Evolutionary conservation across 2,797 vertebrate species (phyloP).

Genomic region (Craterocephalus amniculus): DNA sequence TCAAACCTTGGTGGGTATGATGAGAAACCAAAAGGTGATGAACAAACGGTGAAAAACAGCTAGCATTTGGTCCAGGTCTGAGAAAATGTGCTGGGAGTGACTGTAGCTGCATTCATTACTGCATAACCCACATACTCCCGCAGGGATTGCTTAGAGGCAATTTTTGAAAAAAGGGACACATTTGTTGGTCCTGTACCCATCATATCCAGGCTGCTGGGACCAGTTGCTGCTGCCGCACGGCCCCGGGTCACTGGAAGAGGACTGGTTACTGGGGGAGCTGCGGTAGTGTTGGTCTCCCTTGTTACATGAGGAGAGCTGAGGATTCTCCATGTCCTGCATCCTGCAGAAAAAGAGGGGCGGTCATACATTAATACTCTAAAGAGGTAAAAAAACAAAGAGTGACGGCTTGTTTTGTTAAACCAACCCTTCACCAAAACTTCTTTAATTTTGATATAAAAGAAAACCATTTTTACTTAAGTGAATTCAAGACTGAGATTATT

Average conservation of each 20-base stretch:
- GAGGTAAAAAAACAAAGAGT: too few relatives aligned
- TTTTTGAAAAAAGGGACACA: slow-evolving; percentile 13
- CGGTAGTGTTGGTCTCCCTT: slow-evolving; percentile 88
- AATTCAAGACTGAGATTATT: background rate
- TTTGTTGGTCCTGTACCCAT: slow-evolving; percentile 82
- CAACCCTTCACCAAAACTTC: background rate
- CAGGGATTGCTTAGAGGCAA: background rate
- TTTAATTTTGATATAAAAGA: background rate
- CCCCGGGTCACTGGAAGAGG: slow-evolving; percentile 95
- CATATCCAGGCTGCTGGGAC: slow-evolving; percentile 92
- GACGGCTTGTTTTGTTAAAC: background rate
- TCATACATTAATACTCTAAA: background rate
- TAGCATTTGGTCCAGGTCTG: slow-evolving; percentile 58
- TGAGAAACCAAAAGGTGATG: slow-evolving; percentile 26
- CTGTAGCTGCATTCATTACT: slow-evolving; percentile 56
- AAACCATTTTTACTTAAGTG: background rate
- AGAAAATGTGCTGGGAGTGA: slow-evolving; percentile 50
- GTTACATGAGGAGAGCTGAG: slow-evolving; percentile 69
- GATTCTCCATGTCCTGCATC: slow-evolving; percentile 75
- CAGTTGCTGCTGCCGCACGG: slow-evolving; percentile 91
- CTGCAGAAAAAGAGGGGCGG: slow-evolving; percentile 45
- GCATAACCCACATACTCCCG: slow-evolving; percentile 28
- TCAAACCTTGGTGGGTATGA: slow-evolving; percentile 4
- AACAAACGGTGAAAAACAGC: slow-evolving; percentile 64
- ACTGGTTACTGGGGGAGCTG: slow-evolving; percentile 97